These are phyloP conservation scores for Numenius arquata DNA, from an alignment of 2,113 vertebrate species.

Conservation along the genomic window DNA sequence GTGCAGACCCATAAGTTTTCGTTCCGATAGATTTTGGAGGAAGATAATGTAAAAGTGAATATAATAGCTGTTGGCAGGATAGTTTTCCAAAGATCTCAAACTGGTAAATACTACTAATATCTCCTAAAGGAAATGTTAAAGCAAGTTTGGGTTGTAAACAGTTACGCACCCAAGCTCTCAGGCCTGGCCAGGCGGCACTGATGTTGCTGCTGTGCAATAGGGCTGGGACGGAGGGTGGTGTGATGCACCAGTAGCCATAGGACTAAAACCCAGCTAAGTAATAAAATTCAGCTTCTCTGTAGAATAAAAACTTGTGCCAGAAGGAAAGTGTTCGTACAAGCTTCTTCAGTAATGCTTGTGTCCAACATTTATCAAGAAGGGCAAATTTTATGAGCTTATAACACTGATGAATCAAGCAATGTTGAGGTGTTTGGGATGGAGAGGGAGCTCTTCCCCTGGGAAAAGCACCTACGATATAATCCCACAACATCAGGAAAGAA, in stretches of 20 bases:
- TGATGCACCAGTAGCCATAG: background rate
- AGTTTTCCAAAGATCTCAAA: background rate
- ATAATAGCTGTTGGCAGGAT: background rate
- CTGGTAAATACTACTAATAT: background rate
- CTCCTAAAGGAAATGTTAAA: background rate
- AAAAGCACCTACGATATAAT: background rate
- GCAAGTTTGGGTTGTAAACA: background rate
- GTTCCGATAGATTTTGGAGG: constrained; percentile 3
- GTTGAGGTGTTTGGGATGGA: background rate
- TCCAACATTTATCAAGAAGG: background rate
- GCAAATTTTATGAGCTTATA: background rate
- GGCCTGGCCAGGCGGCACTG: background rate
- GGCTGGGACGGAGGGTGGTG: background rate
- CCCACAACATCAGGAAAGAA: background rate
- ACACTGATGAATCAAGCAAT: background rate
- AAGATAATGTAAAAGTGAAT: constrained; percentile 5
- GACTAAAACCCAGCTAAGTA: background rate
- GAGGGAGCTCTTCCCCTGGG: background rate
- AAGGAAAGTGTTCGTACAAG: accelerated
- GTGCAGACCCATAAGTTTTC: background rate
- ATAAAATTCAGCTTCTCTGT: background rate
- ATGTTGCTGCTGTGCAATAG: accelerated
- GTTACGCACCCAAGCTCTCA: background rate
- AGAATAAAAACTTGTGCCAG: background rate
- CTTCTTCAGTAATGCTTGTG: background rate